Conservation (phyloP, 2,113 vertebrate genomes). For the Thalassarche chlororhynchos region DNA sequence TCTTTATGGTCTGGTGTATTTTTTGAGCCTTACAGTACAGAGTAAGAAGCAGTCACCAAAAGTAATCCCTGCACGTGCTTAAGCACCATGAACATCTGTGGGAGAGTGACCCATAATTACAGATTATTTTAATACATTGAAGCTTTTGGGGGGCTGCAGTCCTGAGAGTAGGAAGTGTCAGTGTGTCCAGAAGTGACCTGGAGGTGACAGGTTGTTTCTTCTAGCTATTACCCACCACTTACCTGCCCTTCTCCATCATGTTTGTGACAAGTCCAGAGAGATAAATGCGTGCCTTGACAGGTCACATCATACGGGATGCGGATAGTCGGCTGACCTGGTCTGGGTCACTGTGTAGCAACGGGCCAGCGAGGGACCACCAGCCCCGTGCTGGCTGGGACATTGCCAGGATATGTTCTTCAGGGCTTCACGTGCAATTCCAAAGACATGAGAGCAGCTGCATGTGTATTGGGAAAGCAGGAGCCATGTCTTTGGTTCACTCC, state of each 20-base stretch:
- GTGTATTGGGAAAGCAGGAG: neutral
- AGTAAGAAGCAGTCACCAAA: neutral
- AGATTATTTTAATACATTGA: neutral
- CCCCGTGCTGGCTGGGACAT: fast-evolving
- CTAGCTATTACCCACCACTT: neutral
- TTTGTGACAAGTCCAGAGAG: neutral
- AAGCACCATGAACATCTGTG: neutral
- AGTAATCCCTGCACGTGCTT: neutral
- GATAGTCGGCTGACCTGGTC: neutral
- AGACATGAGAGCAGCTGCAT: neutral
- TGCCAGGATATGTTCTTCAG: neutral
- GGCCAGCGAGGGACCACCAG: neutral
- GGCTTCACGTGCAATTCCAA: fast-evolving
- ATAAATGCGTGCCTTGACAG: too few relatives aligned
- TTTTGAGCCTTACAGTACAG: neutral
- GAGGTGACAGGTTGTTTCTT: neutral
- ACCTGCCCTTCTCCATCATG: neutral
- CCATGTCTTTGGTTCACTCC: neutral
- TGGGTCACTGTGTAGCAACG: neutral
- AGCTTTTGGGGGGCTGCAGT: neutral
- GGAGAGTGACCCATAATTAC: neutral
- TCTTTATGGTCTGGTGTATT: neutral
- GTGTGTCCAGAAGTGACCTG: neutral
- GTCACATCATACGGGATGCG: neutral
- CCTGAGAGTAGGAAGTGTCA: neutral